phyloP scores from a whole-genome alignment of 2,888 invertebrate genomes.

The Shargacucullia verbasci region DNA sequence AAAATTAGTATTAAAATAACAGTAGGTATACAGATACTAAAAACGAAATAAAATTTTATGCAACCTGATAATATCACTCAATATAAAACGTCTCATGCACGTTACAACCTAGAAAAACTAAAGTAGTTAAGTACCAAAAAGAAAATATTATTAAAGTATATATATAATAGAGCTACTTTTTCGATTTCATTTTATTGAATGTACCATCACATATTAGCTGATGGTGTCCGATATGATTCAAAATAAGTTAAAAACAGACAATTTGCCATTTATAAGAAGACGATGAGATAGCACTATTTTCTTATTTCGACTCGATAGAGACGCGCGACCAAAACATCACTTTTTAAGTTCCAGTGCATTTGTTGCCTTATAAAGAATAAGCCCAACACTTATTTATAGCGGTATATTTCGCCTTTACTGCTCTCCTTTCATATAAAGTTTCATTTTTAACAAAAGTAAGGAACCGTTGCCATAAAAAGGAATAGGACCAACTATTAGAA shows the following conservation, averaged over 20 bases:
- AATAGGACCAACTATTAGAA: slow-evolving; percentile 3
- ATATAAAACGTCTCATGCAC: too few species aligned
- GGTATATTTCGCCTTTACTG: slow-evolving; percentile 70
- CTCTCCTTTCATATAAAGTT: slow-evolving; percentile 61
- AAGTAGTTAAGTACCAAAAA: background rate
- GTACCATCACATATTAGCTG: slow-evolving; percentile 62
- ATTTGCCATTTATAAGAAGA: slow-evolving; percentile 75
- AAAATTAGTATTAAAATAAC: too few species aligned
- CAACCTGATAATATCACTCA: too few species aligned
- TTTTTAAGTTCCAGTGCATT: slow-evolving; percentile 65
- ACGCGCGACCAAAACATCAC: slow-evolving; percentile 56
- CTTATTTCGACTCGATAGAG: slow-evolving; percentile 74
- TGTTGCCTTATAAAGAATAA: slow-evolving; percentile 65
- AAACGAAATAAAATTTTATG: too few species aligned
- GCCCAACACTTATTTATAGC: slow-evolving; percentile 72
- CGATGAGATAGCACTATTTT: slow-evolving; percentile 75
- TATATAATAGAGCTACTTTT: slow-evolving; percentile 65
- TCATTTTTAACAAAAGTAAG: slow-evolving; percentile 47
- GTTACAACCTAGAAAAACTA: slow-evolving; percentile 1
- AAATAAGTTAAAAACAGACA: slow-evolving; percentile 70
- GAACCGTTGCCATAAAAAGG: slow-evolving; percentile 15
- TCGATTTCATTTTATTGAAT: slow-evolving; percentile 74
- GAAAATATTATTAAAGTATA: slow-evolving; percentile 25
- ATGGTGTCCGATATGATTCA: slow-evolving; percentile 68
- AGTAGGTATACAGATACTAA: too few species aligned